Base-by-base conservation (phyloP, 2,888 invertebrate species). In the Leucophora obtusa region DNA sequence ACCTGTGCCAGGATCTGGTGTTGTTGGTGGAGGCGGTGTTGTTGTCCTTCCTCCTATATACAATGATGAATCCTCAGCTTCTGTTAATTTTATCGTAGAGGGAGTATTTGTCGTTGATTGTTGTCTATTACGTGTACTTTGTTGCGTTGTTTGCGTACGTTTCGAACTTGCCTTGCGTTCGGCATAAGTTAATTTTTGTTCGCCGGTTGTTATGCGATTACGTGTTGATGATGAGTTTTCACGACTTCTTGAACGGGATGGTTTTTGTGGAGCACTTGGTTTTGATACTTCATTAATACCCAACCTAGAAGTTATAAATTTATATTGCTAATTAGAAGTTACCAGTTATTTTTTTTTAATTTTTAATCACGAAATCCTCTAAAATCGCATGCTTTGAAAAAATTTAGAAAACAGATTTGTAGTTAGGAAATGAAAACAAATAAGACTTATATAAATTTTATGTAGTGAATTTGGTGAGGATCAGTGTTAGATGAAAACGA, bases 1-100 rank as follows among this genome's bases (percentile, higher is more conserved):
- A 95, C 95, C 95, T 86, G 95, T 93, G 84, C 96, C 96, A 7
- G 96, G 95, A 89, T 97, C 96, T 0, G 97, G 97, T 8, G 97
- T 97, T 1, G 97, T 95, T 0, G 97, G 97, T 38, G 92, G 91
- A 54, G 92, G 89, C 0, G 93, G 92, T 2, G 93, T 93, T 0
- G 93, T 92, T 70, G 91, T 92, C 2, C 89, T 84, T 18, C 88
- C 88, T 9, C 88, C 89, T 63, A 89, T 84, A 56, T 89, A 88
- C 33, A 88, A 77, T 0, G 88, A 88, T 0, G 87, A 87, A 11
- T 86, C 85, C 63, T 87, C 87, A 1, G 86, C 84, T 51, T 88
- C 87, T 0, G 89, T 88, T 2, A 88, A 80, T 17, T 81, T 85
- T 8, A 88, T 82, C 0, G 83, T 85, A 21, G 85, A 91, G 15